Evolutionary conservation across 2,888 invertebrate genomes (phyloP).

Genomic region (Thyatira batis): DNA sequence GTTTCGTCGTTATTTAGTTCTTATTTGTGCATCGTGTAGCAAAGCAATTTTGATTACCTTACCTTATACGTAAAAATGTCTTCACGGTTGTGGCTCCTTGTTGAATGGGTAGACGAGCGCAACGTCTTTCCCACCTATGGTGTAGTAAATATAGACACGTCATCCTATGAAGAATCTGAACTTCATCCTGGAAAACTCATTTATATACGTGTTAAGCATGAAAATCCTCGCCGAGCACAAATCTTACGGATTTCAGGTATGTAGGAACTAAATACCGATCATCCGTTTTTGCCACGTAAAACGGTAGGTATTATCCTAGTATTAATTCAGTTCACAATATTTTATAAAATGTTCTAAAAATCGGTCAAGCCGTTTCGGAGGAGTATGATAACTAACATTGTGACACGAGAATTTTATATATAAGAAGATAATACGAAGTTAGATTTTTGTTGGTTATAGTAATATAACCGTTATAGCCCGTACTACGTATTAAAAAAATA

Average conservation of each 20-base stretch:
- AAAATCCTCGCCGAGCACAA: conserved; percentile 44
- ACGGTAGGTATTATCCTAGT: no score
- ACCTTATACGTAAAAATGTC: conserved; percentile 45
- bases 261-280: conserved; percentile 9
- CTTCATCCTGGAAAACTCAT: conserved; percentile 48
- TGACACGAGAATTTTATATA: no score
- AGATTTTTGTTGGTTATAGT: no score
- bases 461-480: no score
- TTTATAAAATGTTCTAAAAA: no score
- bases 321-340: no score
- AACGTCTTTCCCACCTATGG: conserved; percentile 51
- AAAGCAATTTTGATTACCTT: conserved; percentile 11
- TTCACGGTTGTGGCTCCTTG: conserved; percentile 54
- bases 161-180: conserved; percentile 36
- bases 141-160: conserved; percentile 44
- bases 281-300: background rate
- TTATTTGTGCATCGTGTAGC: conserved; percentile 20
- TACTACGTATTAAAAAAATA: no score
- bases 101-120: conserved; percentile 58
- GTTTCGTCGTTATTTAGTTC: conserved; percentile 15
- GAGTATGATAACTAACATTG: no score
- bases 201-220: conserved; percentile 36
- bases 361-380: no score
- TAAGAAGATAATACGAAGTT: no score
- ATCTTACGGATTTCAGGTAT: conserved; percentile 56